phyloP scores from a whole-genome alignment of 2,797 vertebrate genomes.

The Brachyalestes nurse region DNA sequence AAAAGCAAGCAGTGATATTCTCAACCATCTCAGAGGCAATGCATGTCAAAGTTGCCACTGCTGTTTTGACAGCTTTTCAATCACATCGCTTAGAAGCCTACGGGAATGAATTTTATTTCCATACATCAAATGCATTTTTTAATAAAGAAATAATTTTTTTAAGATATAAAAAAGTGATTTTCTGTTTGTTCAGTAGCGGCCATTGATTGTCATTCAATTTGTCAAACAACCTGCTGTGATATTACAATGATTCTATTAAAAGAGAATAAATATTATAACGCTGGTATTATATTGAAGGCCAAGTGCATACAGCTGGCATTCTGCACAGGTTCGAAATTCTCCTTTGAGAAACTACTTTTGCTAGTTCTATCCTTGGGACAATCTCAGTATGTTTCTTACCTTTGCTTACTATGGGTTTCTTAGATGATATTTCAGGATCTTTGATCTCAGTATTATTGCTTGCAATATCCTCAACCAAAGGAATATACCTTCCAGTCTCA shows the following conservation, averaged over 20 bases:
- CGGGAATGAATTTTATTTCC: constrained; percentile 19
- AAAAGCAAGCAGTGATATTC: constrained; percentile 7
- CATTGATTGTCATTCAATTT: constrained; percentile 19
- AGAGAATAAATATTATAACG: constrained; percentile 35
- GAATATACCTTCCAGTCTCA: constrained; percentile 75
- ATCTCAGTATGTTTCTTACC: constrained; percentile 77
- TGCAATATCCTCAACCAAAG: constrained; percentile 59
- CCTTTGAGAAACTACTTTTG: neutral
- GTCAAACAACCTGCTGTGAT: constrained; percentile 28
- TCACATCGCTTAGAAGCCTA: neutral
- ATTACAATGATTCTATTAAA: constrained; percentile 38
- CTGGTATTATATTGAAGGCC: neutral
- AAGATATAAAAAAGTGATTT: constrained; percentile 5
- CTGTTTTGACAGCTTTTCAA: constrained; percentile 31
- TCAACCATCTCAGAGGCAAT: constrained; percentile 5
- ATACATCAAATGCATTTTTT: neutral
- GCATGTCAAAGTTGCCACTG: constrained; percentile 7
- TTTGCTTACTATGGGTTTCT: constrained; percentile 72
- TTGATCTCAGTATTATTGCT: constrained; percentile 60
- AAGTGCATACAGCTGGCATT: neutral
- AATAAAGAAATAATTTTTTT: too few relatives aligned
- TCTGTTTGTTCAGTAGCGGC: constrained; percentile 6
- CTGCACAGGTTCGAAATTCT: neutral
- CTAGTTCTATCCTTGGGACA: constrained; percentile 78
- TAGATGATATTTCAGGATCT: constrained; percentile 70